Evolutionary conservation across 2,797 vertebrate species (phyloP).

Genomic region (Garrulus glandarius): DNA sequence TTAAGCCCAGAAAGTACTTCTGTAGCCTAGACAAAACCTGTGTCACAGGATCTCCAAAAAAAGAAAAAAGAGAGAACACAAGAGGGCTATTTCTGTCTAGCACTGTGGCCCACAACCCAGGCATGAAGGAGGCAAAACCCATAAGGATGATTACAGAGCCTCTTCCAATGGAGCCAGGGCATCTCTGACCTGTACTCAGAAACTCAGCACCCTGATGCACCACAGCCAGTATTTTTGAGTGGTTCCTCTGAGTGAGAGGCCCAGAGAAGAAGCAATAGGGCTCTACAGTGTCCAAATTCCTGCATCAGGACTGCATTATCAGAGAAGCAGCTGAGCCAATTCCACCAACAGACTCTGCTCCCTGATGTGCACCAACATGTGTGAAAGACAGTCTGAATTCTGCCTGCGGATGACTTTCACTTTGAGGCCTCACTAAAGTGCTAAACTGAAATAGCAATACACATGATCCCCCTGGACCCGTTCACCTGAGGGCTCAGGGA

Average conservation of each 20-base stretch:
- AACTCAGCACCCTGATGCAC: not conserved
- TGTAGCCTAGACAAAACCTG: not conserved
- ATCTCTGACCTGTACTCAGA: not conserved
- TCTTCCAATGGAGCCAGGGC: not conserved
- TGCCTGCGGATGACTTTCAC: not conserved
- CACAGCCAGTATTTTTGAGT: not conserved
- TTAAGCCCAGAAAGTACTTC: not conserved
- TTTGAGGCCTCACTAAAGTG: not conserved
- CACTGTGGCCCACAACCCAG: too few relatives aligned
- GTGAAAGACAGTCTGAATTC: not conserved
- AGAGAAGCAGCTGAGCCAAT: not conserved
- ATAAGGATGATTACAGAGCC: fast-evolving
- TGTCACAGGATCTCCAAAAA: not conserved
- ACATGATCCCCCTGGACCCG: not conserved
- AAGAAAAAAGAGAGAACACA: not conserved
- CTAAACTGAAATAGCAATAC: not conserved
- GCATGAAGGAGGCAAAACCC: fast-evolving
- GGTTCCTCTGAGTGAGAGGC: not conserved
- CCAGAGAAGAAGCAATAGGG: not conserved
- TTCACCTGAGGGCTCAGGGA: not conserved
- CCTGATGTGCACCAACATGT: fast-evolving
- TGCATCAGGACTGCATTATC: not conserved
- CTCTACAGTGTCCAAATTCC: not conserved
- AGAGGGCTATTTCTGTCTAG: not conserved
- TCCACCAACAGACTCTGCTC: not conserved